These are phyloP conservation scores for Euzetes globulus DNA, from an alignment of 2,888 invertebrate genomes.

Conservation along the genomic window DNA sequence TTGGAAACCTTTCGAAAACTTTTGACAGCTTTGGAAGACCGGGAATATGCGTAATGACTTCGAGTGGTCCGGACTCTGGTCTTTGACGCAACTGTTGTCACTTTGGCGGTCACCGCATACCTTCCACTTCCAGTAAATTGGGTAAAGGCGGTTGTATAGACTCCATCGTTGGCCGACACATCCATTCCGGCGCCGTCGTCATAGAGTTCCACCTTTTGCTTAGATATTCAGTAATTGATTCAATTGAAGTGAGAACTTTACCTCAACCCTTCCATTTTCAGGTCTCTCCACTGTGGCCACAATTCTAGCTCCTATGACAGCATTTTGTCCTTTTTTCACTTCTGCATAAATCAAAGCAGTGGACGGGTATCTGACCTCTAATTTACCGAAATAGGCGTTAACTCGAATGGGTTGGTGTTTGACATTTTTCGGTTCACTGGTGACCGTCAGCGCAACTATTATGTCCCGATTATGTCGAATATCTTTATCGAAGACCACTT, in stretches of 20 bases:
- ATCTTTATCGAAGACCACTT: not conserved
- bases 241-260: slow-evolving; percentile 32
- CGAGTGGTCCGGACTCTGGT: not conserved
- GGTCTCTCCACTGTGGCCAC: slow-evolving; percentile 42
- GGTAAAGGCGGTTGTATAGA: slow-evolving; percentile 46
- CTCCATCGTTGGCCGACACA: slow-evolving; percentile 45
- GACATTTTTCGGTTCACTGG: slow-evolving; percentile 53
- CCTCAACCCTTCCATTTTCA: slow-evolving; percentile 39
- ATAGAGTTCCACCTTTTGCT: slow-evolving; percentile 35
- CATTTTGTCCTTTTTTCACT: slow-evolving; percentile 42
- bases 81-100: slow-evolving; percentile 22
- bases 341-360: slow-evolving; percentile 42
- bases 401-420: slow-evolving; percentile 50
- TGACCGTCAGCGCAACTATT: slow-evolving; percentile 55
- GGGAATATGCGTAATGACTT: slow-evolving; percentile 8
- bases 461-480: not conserved
- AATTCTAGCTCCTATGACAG: slow-evolving; percentile 42
- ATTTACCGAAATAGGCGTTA: slow-evolving; percentile 49
- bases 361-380: slow-evolving; percentile 42
- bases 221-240: too few species aligned
- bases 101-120: slow-evolving; percentile 45
- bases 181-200: slow-evolving; percentile 45
- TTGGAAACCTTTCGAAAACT: not conserved
- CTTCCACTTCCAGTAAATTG: slow-evolving; percentile 44
- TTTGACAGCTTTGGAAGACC: not conserved